Evolutionary conservation across 2,797 vertebrate species (phyloP).

Genomic region (Rousettus madagascariensis): DNA sequence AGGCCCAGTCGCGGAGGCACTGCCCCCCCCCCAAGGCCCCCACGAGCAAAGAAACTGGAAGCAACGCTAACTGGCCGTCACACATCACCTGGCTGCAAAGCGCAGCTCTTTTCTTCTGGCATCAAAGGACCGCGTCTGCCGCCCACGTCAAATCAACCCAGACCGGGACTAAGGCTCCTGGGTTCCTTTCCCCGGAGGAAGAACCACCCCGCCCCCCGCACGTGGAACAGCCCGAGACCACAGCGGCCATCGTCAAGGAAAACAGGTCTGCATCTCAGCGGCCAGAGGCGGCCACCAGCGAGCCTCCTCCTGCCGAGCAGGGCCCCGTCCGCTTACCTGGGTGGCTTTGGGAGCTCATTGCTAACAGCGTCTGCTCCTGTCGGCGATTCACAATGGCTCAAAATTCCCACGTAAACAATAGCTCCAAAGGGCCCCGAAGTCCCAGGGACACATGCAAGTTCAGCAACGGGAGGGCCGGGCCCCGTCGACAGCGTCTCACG

Average conservation of each 20-base stretch:
- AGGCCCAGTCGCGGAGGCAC: not conserved
- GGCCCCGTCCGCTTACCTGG: conserved; percentile 80
- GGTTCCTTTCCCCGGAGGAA: too few species aligned
- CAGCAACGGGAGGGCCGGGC: not conserved
- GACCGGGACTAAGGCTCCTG: too few species aligned
- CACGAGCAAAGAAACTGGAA: not conserved
- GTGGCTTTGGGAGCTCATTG: conserved; percentile 88
- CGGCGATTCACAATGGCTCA: conserved; percentile 58
- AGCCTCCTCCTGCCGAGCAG: too few species aligned
- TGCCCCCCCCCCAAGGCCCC: too few species aligned
- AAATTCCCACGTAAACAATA: conserved; percentile 53
- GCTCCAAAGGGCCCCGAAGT: conserved; percentile 75
- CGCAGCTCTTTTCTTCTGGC: not conserved
- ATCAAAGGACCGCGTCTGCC: fast-evolving
- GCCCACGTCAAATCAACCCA: not conserved
- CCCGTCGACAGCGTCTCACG: conserved; percentile 69
- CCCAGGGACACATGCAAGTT: conserved; percentile 75
- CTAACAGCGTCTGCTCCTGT: conserved; percentile 76
- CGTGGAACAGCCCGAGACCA: not conserved
- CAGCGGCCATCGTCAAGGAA: not conserved
- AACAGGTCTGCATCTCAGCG: fast-evolving
- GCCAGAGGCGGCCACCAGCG: fast-evolving
- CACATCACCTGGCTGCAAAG: not conserved
- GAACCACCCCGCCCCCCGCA: too few species aligned
- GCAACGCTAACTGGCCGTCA: not conserved